Evolutionary conservation across 2,888 invertebrate genomes (phyloP).

Genomic region (Stenoptilia bipunctidactyla): DNA sequence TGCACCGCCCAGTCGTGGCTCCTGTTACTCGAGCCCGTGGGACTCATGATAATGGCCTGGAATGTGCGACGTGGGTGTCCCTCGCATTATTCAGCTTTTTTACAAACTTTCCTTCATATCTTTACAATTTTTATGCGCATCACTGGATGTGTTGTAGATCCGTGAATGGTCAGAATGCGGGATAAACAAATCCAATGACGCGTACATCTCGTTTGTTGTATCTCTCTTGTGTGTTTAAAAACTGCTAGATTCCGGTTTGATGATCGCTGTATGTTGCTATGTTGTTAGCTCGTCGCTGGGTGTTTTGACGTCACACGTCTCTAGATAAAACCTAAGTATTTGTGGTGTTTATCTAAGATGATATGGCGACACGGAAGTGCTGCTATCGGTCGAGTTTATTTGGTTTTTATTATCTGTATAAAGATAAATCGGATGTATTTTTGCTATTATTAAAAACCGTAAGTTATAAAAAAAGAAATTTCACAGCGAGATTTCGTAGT

Average conservation of each 20-base stretch:
- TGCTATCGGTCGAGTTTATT: no score
- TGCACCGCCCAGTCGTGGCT: conserved; percentile 48
- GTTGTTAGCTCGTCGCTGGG: no score
- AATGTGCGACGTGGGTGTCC: conserved; percentile 65
- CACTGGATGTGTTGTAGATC: background rate
- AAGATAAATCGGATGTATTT: no score
- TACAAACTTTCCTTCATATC: conserved; percentile 15
- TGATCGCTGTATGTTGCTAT: no score
- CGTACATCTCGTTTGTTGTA: background rate
- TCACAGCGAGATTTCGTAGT: no score
- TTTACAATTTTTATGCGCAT: background rate
- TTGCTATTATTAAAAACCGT: no score
- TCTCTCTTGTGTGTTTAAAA: background rate
- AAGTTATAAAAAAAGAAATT: no score
- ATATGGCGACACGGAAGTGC: no score
- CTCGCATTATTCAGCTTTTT: conserved; percentile 51
- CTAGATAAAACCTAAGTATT: no score
- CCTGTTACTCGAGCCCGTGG: conserved; percentile 61
- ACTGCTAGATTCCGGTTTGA: background rate
- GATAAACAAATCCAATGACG: background rate
- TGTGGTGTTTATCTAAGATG: no score
- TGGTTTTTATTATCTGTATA: no score
- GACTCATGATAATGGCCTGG: conserved; percentile 45
- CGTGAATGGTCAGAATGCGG: background rate
- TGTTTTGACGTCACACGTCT: no score